Evolutionary conservation across 2,797 vertebrate species (phyloP), one percentile per base, ranked within the genome.

Genomic region (Sphenodon punctatus): DNA sequence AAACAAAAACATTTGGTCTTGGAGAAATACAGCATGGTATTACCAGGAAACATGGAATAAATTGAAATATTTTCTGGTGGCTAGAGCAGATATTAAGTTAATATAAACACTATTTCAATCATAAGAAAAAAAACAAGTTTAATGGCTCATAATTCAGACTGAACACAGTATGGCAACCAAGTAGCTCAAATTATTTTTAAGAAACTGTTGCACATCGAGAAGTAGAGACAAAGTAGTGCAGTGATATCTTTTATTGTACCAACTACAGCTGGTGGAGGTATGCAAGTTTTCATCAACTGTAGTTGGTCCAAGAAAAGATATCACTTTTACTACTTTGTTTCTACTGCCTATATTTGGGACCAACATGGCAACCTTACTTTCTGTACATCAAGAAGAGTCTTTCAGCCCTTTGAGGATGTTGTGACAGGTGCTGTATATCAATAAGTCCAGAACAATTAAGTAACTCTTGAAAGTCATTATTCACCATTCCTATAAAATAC

Each of bases 1-100:
- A 58, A 84, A 56, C 56, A 76, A 84, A 78, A 78, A 30, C 49
- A 67, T 72, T 89, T 69, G 51, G 43, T 86, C 90, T 88, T 79
- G 32, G 42, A 84, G 43, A 86, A 83, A 77, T 17, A 12, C 3
- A 66, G 53, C 49, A 75, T 83, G 67, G 30, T 68, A 73, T 16
- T 46, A 84, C 64, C 67, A 85, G 63, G 10, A 45, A 39, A 84
- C 43, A 39, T 32, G 15, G 85, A 82, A 20, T 60, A 83, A 86
- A 1, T n/a, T 76, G 65, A 87, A 86, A 86, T n/a, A n/a, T 85
- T 76, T 84, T 86, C 48, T 85, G 43, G 19, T 20, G n/a, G 49
- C 15, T 36, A 38, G 56, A 48, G 30, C 74, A 30, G 51, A 66
- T 22, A 75, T 27, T 43, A 71, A 43, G 39, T 8, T 61, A 82